A percentile compares a stretch with the other conserved stretches of the same genome.
These are phyloP conservation scores for Hyles vespertilio DNA, from an alignment of 1,140 invertebrate genomes.

Conservation along the genomic window DNA sequence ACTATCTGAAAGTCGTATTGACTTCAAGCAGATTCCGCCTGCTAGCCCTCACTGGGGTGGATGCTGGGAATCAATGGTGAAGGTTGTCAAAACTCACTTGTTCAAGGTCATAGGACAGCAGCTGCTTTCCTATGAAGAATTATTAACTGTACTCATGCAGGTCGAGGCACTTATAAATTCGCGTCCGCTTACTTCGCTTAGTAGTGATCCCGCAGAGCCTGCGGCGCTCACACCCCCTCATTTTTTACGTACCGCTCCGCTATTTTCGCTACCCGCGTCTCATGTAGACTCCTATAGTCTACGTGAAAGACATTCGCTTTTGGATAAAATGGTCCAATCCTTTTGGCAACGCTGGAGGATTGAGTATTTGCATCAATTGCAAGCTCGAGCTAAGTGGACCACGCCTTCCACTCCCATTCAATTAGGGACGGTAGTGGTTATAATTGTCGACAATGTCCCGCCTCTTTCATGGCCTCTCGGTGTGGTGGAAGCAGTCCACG, in stretches of 20 bases:
- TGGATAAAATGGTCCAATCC: slow-evolving; percentile 18
- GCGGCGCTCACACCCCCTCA: slow-evolving; percentile 42
- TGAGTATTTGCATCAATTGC: slow-evolving; percentile 25
- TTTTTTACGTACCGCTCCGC: slow-evolving; percentile 38
- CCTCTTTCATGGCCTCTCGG: slow-evolving; percentile 32
- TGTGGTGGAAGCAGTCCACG: slow-evolving; percentile 34
- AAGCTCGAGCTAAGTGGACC: slow-evolving; percentile 19
- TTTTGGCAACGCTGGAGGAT: slow-evolving; percentile 21
- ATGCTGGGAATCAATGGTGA: no score
- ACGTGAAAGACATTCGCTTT: slow-evolving; percentile 32
- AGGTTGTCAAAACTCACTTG: no score
- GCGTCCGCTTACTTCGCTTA: slow-evolving; percentile 30
- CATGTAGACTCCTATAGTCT: slow-evolving; percentile 21
- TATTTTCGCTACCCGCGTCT: slow-evolving; percentile 26
- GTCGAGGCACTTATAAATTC: slow-evolving; percentile 50
- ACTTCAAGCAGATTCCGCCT: no score
- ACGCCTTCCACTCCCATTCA: slow-evolving; percentile 9
- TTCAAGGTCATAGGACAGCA: slow-evolving; percentile 30
- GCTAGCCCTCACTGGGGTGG: no score
- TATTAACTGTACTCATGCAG: slow-evolving; percentile 26
- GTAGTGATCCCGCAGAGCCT: slow-evolving; percentile 32
- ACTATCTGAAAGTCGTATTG: no score
- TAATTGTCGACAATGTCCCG: slow-evolving; percentile 29
- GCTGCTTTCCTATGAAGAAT: slow-evolving; percentile 35
- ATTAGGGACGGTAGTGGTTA: slow-evolving; percentile 29